phyloP scores from a whole-genome alignment of 2,888 invertebrate species.

The Neria commutata region DNA sequence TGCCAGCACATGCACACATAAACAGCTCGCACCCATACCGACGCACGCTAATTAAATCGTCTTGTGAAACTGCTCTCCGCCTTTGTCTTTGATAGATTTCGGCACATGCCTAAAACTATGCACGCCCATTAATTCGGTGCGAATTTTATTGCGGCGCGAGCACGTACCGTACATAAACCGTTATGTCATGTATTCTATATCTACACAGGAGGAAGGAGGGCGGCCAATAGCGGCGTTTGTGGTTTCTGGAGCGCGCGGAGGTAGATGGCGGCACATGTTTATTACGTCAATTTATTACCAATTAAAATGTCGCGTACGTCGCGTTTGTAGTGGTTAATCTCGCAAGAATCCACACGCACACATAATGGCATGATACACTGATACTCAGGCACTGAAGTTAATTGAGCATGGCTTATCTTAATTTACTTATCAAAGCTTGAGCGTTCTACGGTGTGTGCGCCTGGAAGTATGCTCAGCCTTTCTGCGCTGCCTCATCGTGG shows the following conservation, averaged over 20 bases:
- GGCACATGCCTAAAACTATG: not conserved
- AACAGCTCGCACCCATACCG: not conserved
- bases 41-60: not conserved
- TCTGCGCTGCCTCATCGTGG: not conserved
- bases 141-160: not conserved
- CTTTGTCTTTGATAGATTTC: not conserved
- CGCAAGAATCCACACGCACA: not conserved
- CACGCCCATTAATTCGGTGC: not conserved
- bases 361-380: not conserved
- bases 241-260: no score
- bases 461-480: no score
- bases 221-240: not conserved
- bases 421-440: not conserved
- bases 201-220: no score
- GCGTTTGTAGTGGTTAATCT: not conserved
- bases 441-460: no score
- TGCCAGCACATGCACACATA: constrained; percentile 29
- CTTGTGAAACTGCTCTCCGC: not conserved
- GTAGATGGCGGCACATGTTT: not conserved
- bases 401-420: not conserved
- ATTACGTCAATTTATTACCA: not conserved
- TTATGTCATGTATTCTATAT: no score
- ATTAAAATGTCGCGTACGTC: not conserved
- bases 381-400: not conserved
- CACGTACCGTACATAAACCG: not conserved